These are phyloP conservation scores for Neoaliturus tenellus DNA, from an alignment of 2,888 invertebrate species.

Conservation along the genomic window DNA sequence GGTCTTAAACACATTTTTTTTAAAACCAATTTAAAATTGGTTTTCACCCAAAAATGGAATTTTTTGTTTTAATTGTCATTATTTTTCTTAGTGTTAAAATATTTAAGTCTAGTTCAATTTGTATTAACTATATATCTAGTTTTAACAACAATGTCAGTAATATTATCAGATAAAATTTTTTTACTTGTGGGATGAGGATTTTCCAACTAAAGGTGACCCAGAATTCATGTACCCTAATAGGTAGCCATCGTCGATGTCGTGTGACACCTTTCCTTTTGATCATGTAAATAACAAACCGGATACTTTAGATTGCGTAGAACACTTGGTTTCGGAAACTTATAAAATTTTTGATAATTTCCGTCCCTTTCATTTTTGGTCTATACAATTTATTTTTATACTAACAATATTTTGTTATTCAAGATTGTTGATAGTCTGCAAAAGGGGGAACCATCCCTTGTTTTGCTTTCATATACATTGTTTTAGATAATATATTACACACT, in stretches of 20 bases:
- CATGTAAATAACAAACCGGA: not conserved
- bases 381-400: constrained; percentile 36
- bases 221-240: constrained; percentile 6
- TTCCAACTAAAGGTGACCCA: too few species aligned
- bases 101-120: too few species aligned
- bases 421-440: constrained; percentile 27
- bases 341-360: constrained; percentile 16
- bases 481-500: not conserved
- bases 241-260: constrained; percentile 3
- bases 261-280: not conserved
- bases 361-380: constrained; percentile 3
- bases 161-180: too few species aligned
- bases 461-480: not conserved
- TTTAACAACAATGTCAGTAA: too few species aligned
- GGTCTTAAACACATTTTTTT: too few species aligned
- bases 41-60: too few species aligned
- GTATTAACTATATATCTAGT: too few species aligned
- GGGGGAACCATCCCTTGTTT: not conserved
- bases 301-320: constrained; percentile 15
- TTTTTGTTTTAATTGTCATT: too few species aligned
- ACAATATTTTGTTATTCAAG: not conserved
- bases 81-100: too few species aligned
- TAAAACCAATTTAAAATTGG: too few species aligned
- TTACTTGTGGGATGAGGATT: too few species aligned
- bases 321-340: not conserved